Percentiles rank a stretch among this genome's conserved stretches.
Conservation (phyloP, 2,888 invertebrate species). For the Labia minor region DNA sequence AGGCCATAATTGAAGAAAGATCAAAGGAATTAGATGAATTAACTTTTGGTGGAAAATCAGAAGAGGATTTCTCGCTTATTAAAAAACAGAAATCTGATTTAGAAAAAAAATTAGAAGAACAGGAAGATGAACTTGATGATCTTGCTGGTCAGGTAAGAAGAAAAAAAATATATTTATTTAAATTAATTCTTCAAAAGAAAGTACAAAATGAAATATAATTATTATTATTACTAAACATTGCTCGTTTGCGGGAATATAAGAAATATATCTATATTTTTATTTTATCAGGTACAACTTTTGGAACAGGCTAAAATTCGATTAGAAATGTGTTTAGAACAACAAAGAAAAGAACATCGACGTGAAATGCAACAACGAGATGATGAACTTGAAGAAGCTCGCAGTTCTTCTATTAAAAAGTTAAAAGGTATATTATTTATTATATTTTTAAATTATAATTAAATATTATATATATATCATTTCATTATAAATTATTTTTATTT, state of each 20-base stretch:
- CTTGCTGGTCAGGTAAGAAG: slow-evolving; percentile 45
- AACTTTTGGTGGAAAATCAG: slow-evolving; percentile 65
- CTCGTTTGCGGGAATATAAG: too few species aligned
- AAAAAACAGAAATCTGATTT: slow-evolving; percentile 77
- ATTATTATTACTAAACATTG: too few species aligned
- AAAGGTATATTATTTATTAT: slow-evolving; percentile 48
- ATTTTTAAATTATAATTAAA: background rate
- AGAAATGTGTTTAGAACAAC: slow-evolving; percentile 88
- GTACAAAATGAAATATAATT: too few species aligned
- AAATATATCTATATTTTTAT: background rate
- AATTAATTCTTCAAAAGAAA: background rate
- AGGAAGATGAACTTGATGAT: slow-evolving; percentile 93
- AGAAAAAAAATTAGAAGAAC: slow-evolving; percentile 72
- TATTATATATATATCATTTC: background rate
- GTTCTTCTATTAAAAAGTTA: slow-evolving; percentile 82
- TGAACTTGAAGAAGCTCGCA: slow-evolving; percentile 84
- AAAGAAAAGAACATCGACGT: slow-evolving; percentile 78
- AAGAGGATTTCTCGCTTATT: slow-evolving; percentile 73
- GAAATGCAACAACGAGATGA: slow-evolving; percentile 86
- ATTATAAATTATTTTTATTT: slow-evolving; percentile 16
- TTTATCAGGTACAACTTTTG: slow-evolving; percentile 48
- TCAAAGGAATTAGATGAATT: slow-evolving; percentile 78
- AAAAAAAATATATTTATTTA: slow-evolving; percentile 47
- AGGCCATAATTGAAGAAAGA: slow-evolving; percentile 68
- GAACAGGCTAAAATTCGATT: slow-evolving; percentile 86